Conservation (phyloP, 2,888 invertebrate genomes). For the Myathropa florea region DNA sequence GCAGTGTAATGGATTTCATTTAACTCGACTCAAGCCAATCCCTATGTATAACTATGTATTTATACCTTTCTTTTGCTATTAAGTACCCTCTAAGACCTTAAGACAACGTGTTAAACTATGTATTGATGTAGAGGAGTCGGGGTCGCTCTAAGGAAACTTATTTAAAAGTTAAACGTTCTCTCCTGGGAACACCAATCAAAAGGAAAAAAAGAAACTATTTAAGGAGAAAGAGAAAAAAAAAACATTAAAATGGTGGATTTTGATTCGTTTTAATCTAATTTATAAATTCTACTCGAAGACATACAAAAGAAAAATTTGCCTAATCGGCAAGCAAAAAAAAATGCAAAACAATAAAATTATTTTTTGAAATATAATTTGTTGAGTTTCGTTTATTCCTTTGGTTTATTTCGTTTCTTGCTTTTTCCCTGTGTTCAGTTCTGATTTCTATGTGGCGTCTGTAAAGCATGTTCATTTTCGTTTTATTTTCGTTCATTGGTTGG, state of each 20-base stretch:
- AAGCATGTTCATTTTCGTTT: not conserved
- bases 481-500: not conserved
- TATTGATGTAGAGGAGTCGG: conserved; percentile 33
- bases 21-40: conserved; percentile 32
- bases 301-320: conserved; percentile 3
- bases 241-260: conserved; percentile 36
- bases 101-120: conserved; percentile 18
- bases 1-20: conserved; percentile 37
- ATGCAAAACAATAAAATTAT: conserved; percentile 54
- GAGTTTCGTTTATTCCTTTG: conserved; percentile 22
- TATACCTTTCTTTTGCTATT: not conserved
- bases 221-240: conserved; percentile 3
- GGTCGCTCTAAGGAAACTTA: conserved; percentile 14
- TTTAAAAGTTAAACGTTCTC: conserved; percentile 12
- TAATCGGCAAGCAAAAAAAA: conserved; percentile 29
- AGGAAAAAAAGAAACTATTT: not conserved
- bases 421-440: not conserved
- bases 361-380: conserved; percentile 52
- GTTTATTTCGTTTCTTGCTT: not conserved
- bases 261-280: conserved; percentile 46
- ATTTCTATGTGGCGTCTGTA: conserved; percentile 11
- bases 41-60: conserved; percentile 23
- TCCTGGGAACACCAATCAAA: not conserved
- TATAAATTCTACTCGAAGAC: conserved; percentile 52
- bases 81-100: conserved; percentile 28